Percentiles rank a stretch among this genome's conserved stretches.
These are phyloP conservation scores for Glandiceps talaboti DNA, from an alignment of 53 echinoderm and acorn worm genomes.

Conservation along the genomic window DNA sequence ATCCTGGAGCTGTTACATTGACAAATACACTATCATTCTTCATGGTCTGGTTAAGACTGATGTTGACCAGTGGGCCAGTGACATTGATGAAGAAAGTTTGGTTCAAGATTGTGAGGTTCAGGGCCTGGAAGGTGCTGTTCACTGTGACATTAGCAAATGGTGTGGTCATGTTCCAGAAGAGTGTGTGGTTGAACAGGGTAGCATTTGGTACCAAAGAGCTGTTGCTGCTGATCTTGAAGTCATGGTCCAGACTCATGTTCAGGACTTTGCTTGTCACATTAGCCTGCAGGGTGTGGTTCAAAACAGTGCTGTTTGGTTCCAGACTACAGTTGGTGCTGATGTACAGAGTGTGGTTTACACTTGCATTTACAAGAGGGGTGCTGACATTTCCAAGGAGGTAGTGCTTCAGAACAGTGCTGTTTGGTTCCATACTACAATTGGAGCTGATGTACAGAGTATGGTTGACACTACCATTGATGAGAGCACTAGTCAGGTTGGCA, in stretches of 20 bases:
- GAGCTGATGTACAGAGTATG: constrained; percentile 27
- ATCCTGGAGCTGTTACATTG: constrained; percentile 3
- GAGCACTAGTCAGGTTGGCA: too few relatives aligned
- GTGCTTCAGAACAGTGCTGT: constrained; percentile 13
- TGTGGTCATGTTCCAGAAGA: neutral
- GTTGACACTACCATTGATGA: too few relatives aligned
- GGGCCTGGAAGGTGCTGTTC: constrained; percentile 34
- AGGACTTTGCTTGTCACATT: constrained; percentile 25
- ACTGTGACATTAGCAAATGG: constrained; percentile 24
- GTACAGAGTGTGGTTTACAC: constrained; percentile 15
- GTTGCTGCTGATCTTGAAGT: constrained; percentile 25
- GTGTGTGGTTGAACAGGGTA: constrained; percentile 26
- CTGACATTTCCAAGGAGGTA: constrained; percentile 15
- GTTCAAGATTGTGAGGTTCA: constrained; percentile 27
- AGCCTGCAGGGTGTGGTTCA: constrained; percentile 40
- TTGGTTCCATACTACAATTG: constrained; percentile 18
- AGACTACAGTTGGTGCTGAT: constrained; percentile 19
- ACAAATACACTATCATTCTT: neutral
- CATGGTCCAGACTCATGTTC: constrained; percentile 23
- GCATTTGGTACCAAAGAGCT: constrained; percentile 17
- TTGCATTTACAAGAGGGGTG: constrained; percentile 40
- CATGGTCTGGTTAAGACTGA: neutral
- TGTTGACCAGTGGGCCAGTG: constrained; percentile 12
- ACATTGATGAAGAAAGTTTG: constrained; percentile 35
- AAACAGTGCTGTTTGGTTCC: constrained; percentile 8